phyloP scores from a whole-genome alignment of 2,797 vertebrate species.

The Cercopithecus diana region DNA sequence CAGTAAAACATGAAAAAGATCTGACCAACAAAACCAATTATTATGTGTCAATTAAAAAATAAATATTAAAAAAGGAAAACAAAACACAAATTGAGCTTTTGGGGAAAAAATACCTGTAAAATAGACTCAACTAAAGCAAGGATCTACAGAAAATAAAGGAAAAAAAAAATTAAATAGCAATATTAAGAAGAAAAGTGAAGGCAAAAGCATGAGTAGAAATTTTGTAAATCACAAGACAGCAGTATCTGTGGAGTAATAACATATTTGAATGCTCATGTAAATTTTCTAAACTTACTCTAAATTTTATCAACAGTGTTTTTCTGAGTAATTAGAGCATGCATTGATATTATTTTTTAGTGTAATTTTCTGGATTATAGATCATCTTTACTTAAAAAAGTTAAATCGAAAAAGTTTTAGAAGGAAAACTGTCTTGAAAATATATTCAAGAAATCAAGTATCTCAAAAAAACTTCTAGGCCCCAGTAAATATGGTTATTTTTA shows the following conservation, averaged over 20 bases:
- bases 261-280: background rate
- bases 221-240: background rate
- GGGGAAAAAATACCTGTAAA: background rate
- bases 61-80: background rate
- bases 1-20: background rate
- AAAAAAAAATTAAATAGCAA: background rate
- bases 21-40: background rate
- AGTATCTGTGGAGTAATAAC: background rate
- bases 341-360: background rate
- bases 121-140: background rate
- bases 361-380: background rate
- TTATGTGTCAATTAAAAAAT: background rate
- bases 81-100: background rate
- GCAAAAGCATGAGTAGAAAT: background rate
- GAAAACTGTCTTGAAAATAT: background rate
- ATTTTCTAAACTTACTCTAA: background rate
- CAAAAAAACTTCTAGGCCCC: background rate
- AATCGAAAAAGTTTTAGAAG: background rate
- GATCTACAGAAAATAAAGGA: background rate
- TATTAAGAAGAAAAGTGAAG: background rate
- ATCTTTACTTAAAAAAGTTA: background rate
- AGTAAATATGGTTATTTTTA: conserved; percentile 7
- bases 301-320: background rate
- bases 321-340: background rate
- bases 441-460: background rate